Evolutionary conservation across 2,888 invertebrate species (phyloP).

Genomic region (Drosophila algonquin): DNA sequence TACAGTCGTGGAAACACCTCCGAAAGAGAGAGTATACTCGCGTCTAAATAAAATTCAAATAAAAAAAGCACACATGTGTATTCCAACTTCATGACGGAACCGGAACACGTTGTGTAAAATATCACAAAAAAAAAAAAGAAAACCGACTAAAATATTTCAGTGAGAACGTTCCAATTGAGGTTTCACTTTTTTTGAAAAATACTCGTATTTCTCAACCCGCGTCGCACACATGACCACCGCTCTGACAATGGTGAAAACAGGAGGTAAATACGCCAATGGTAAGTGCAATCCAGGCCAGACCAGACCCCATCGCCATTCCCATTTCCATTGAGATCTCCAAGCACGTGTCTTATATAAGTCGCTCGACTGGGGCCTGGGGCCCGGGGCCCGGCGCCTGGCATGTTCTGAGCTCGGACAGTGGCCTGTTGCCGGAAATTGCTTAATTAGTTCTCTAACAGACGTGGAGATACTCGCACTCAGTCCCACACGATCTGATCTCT

Average conservation of each 20-base stretch:
- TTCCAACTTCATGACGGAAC: conserved; percentile 62
- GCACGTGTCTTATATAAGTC: conserved; percentile 73
- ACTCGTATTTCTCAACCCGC: conserved; percentile 49
- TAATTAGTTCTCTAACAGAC: conserved; percentile 33
- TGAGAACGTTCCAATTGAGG: conserved; percentile 16
- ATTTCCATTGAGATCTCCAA: conserved; percentile 9
- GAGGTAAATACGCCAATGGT: conserved; percentile 82
- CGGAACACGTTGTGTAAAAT: conserved; percentile 67
- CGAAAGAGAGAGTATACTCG: conserved; percentile 9
- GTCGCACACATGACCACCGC: conserved; percentile 72
- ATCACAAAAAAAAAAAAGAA: conserved; percentile 14
- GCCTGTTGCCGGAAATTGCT: conserved; percentile 45
- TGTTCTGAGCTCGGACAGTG: conserved; percentile 56
- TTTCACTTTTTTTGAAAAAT: conserved; percentile 7
- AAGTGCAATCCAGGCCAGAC: conserved; percentile 43
- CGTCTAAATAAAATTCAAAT: conserved; percentile 9
- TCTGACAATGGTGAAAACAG: conserved; percentile 81
- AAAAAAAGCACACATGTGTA: conserved; percentile 53
- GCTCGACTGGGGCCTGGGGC: conserved; percentile 15
- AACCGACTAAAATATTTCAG: conserved; percentile 24
- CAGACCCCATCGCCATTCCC: background rate
- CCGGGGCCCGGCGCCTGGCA: conserved; percentile 25
- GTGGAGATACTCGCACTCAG: conserved; percentile 10
- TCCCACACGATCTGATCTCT: conserved; percentile 35
- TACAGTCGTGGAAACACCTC: background rate